Conservation (phyloP, 2,888 invertebrate species). For the Tipula confusa region DNA sequence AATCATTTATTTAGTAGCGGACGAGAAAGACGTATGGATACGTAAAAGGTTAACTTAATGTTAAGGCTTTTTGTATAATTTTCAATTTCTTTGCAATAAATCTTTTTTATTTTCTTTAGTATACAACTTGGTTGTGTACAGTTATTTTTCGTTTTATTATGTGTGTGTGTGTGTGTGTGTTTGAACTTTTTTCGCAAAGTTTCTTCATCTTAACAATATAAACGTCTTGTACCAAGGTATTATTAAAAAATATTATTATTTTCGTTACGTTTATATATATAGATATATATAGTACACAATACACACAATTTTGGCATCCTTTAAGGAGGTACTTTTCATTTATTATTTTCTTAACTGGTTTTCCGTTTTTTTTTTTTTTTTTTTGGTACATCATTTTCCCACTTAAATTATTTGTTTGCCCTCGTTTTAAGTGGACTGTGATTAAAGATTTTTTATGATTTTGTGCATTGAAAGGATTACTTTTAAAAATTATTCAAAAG, state of each 20-base stretch:
- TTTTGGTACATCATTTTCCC: neutral
- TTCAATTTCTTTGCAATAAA: neutral
- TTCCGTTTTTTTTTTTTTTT: neutral
- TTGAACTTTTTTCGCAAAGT: neutral
- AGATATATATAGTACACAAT: too few relatives aligned
- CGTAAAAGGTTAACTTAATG: conserved; percentile 8
- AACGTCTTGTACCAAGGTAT: neutral
- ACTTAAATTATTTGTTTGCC: neutral
- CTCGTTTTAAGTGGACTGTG: neutral
- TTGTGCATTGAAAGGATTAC: neutral
- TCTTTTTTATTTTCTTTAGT: neutral
- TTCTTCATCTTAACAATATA: neutral
- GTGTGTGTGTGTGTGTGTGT: neutral
- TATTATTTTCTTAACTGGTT: conserved; percentile 7
- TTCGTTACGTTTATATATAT: neutral
- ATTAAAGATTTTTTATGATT: neutral
- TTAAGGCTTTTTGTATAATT: neutral
- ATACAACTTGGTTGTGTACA: neutral
- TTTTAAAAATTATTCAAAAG: too few relatives aligned
- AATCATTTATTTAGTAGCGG: conserved; percentile 6
- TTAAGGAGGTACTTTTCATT: conserved; percentile 8
- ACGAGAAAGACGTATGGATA: neutral
- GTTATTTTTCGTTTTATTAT: neutral
- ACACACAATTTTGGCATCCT: neutral
- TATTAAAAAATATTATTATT: neutral